phyloP scores from a whole-genome alignment of 2,113 vertebrate species.

The Ancistrus triradiatus region DNA sequence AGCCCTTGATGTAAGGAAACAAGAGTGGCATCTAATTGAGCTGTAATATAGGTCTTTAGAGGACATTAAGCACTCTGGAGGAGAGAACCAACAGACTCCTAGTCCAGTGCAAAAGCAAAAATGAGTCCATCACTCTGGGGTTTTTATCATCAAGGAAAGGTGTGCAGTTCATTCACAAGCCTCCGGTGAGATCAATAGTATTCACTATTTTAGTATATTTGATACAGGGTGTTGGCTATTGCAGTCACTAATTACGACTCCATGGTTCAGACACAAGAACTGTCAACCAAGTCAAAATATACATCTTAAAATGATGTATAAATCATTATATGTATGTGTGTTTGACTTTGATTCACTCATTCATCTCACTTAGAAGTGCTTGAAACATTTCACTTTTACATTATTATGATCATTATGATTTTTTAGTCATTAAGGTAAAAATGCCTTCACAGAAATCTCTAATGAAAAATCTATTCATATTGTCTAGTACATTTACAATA shows the following conservation, averaged over 20 bases:
- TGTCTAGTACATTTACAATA: constrained; percentile 43
- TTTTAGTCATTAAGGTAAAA: constrained; percentile 14
- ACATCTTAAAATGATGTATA: constrained; percentile 2
- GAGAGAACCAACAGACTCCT: constrained; percentile 58
- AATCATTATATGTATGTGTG: constrained; percentile 7
- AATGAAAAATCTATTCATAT: constrained; percentile 24
- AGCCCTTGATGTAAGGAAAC: constrained; percentile 83
- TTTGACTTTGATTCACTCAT: constrained; percentile 16
- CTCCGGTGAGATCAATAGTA: no score
- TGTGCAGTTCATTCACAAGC: background rate
- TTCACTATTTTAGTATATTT: no score
- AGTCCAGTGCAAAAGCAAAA: constrained; percentile 57
- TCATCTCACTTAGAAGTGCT: background rate
- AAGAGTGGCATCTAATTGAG: constrained; percentile 82
- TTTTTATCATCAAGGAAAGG: constrained; percentile 44
- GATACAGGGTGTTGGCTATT: no score
- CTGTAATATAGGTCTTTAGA: constrained; percentile 80
- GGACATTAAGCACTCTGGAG: constrained; percentile 74
- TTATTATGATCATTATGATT: constrained; percentile 20
- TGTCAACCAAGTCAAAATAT: background rate
- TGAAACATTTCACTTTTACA: constrained; percentile 6
- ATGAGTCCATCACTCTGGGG: no score
- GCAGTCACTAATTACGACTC: no score
- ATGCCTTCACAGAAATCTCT: constrained; percentile 15
- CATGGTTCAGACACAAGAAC: no score